Conservation (phyloP, 2,888 invertebrate genomes). For the Scaptomyza parva region DNA sequence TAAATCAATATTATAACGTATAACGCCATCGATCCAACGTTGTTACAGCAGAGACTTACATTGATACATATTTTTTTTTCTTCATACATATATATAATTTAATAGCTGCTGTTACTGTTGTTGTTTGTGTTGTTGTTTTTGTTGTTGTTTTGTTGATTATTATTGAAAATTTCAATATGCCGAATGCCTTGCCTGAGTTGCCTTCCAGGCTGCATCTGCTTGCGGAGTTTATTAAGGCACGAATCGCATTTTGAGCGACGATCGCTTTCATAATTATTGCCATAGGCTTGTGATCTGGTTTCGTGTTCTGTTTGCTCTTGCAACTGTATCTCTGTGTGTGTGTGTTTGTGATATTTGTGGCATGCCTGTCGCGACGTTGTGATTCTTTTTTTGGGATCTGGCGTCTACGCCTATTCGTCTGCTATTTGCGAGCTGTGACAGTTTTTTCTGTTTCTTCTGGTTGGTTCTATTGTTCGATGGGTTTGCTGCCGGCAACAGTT, state of each 20-base stretch:
- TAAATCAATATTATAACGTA: conserved; percentile 83
- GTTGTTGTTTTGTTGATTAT: conserved; percentile 52
- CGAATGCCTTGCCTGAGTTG: too few relatives aligned
- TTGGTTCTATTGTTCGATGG: conserved; percentile 66
- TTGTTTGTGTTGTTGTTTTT: conserved; percentile 45
- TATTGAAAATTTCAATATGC: conserved; percentile 73
- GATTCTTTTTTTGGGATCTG: background rate
- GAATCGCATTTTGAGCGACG: conserved; percentile 55
- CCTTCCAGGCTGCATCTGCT: conserved; percentile 51
- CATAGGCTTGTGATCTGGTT: conserved; percentile 77
- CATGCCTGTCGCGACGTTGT: background rate
- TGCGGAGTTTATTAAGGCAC: conserved; percentile 72
- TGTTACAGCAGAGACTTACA: conserved; percentile 25
- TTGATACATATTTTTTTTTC: conserved; percentile 12
- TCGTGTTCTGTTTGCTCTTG: conserved; percentile 56
- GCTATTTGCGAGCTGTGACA: conserved; percentile 26
- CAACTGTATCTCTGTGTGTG: conserved; percentile 12
- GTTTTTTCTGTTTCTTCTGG: conserved; percentile 12
- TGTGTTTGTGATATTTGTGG: conserved; percentile 4
- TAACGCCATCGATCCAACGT: conserved; percentile 69
- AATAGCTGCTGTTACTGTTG: conserved; percentile 51
- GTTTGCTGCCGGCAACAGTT: conserved; percentile 58
- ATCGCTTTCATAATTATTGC: conserved; percentile 77
- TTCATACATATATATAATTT: conserved; percentile 42
- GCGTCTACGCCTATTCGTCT: conserved; percentile 61